Conservation (phyloP, 2,888 invertebrate species). For the Eurytoma californica region DNA sequence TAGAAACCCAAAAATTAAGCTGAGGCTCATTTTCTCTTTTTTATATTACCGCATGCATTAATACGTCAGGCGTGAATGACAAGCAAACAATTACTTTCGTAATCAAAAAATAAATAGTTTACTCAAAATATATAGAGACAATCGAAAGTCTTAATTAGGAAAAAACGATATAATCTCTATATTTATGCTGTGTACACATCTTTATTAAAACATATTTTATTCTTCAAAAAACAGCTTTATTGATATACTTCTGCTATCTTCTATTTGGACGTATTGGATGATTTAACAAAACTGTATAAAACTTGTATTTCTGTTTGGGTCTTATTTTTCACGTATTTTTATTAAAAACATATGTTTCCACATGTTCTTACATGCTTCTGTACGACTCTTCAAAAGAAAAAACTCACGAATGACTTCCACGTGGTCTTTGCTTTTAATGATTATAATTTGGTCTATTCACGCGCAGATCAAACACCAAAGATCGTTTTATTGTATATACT, state of each 20-base stretch:
- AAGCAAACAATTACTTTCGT: conserved; percentile 6
- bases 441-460: conserved; percentile 43
- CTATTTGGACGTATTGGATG: conserved; percentile 40
- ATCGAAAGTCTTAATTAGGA: conserved; percentile 17
- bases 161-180: conserved; percentile 31
- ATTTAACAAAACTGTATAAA: conserved; percentile 53
- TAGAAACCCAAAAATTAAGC: conserved; percentile 48
- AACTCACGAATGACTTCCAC: conserved; percentile 23
- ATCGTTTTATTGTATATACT: conserved; percentile 54
- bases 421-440: conserved; percentile 33
- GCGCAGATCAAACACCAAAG: conserved; percentile 49
- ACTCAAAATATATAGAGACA: conserved; percentile 16
- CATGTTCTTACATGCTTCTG: conserved; percentile 51
- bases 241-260: conserved; percentile 27
- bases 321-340: conserved; percentile 32
- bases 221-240: conserved; percentile 48
- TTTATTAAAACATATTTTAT: conserved; percentile 52
- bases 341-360: conserved; percentile 49
- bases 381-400: conserved; percentile 38
- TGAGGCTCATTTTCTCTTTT: conserved; percentile 9
- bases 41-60: conserved; percentile 24
- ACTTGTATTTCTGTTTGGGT: conserved; percentile 44
- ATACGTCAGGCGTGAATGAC: not conserved
- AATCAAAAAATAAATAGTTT: conserved; percentile 27
- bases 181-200: conserved; percentile 30